Evolutionary conservation across 2,888 invertebrate genomes (phyloP), one percentile per base, ranked within the genome.

Genomic region (Machimus atricapillus): DNA sequence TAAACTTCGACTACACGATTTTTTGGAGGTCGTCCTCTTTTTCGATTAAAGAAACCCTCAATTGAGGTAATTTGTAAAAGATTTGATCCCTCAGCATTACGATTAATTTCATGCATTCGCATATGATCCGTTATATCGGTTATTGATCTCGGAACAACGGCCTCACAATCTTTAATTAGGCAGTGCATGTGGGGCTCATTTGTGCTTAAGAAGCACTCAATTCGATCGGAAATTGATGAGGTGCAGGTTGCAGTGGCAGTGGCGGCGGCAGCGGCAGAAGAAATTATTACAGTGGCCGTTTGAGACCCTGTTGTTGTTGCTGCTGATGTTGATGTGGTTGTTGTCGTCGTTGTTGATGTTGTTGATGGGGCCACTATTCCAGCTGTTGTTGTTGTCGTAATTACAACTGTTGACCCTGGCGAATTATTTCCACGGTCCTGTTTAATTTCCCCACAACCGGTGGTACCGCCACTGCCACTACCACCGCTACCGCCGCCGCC

Each of bases 1-100:
- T 97, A 97, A 88, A 97, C 97, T 94, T 98, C 97, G 66, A 98
- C 97, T 16, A 98, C 96, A 0, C 98, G 95, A 92, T 98, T 98
- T 93, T 99, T 99, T 16, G 98, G 98, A n/a, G 99, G 99, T 88
- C 99, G 94, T 76, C 99, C 98, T 43, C 98, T 94, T 90, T 98
- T 98, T 88, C 98, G 94, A 91, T 97, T 96, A 91, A 98, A 98
- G 95, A 98, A 97, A 85, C 97, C 97, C 92, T 98, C 98, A 89
- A 97, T 94, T 52, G 97, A 96, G 88, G 96, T 96, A 37, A 92
- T 92, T 89, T 92, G 92, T 40, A 91, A 89, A 19, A 91, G 86
- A 88, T 89, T 90, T 7, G 89, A 89, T 77, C 81, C 88, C 4
- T 89, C 89, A 78, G 87, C 87, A 12, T 87, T 87, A 0, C 88